Evolutionary conservation across 1,140 invertebrate genomes (phyloP).

Genomic region (Bombus confusus): DNA sequence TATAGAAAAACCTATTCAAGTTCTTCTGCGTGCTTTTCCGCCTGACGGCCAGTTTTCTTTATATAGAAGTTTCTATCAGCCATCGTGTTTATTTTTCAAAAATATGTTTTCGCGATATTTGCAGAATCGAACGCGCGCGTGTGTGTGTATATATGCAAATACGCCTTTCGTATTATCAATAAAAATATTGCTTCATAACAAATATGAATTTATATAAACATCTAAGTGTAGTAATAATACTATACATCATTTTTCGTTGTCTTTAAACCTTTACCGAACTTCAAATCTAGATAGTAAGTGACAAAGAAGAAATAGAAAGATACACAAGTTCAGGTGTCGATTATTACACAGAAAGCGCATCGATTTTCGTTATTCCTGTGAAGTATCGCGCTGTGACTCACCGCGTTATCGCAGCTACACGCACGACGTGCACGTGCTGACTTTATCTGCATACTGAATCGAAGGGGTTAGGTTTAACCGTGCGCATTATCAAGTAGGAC

Average conservation of each 20-base stretch:
- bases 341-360: slow-evolving; percentile 35
- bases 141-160: not conserved
- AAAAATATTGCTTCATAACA: too few relatives aligned
- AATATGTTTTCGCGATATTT: not conserved
- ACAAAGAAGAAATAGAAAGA: not conserved
- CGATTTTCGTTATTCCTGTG: slow-evolving; percentile 56
- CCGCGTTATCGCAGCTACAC: slow-evolving; percentile 46
- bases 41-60: not conserved
- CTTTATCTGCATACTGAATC: slow-evolving; percentile 43
- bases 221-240: too few relatives aligned
- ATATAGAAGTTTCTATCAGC: not conserved
- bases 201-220: too few relatives aligned
- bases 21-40: not conserved
- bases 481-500: slow-evolving; percentile 43
- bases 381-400: slow-evolving; percentile 61
- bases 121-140: not conserved
- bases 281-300: too few relatives aligned
- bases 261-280: too few relatives aligned
- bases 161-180: not conserved
- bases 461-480: slow-evolving; percentile 44
- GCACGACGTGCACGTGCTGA: slow-evolving; percentile 31
- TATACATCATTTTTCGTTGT: too few relatives aligned
- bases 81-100: not conserved
- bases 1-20: slow-evolving; percentile 22
- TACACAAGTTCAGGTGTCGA: slow-evolving; percentile 12